Conservation (phyloP, 2,888 invertebrate genomes). For the Sceliomorpha sp. region DNA sequence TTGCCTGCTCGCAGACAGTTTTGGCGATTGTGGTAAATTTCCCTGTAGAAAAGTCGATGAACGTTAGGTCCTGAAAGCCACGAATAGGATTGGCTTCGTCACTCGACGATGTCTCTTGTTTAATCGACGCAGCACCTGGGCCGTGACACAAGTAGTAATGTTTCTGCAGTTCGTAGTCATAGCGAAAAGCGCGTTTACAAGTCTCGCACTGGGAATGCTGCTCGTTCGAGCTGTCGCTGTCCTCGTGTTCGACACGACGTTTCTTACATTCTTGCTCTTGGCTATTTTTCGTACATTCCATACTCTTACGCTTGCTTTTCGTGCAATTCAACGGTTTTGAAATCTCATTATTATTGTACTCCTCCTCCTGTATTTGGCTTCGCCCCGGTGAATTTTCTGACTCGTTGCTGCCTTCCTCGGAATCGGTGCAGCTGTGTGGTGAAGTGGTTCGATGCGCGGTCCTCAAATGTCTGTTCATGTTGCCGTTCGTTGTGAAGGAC, state of each 20-base stretch:
- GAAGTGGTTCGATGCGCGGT: slow-evolving; percentile 79
- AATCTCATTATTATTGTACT: slow-evolving; percentile 84
- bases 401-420: slow-evolving; percentile 71
- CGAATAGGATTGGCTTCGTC: slow-evolving; percentile 27
- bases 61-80: slow-evolving; percentile 87
- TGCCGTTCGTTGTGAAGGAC: slow-evolving; percentile 92
- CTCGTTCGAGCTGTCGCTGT: slow-evolving; percentile 82
- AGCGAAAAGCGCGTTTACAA: slow-evolving; percentile 86
- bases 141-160: slow-evolving; percentile 84
- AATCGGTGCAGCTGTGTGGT: slow-evolving; percentile 71
- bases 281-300: slow-evolving; percentile 59
- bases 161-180: slow-evolving; percentile 80
- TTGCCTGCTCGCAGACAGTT: slow-evolving; percentile 86
- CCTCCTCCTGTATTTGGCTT: slow-evolving; percentile 74
- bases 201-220: slow-evolving; percentile 87
- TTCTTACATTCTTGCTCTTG: slow-evolving; percentile 36
- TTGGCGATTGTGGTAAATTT: slow-evolving; percentile 91
- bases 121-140: too few species aligned
- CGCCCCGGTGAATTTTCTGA: slow-evolving; percentile 75
- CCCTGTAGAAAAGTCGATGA: slow-evolving; percentile 89
- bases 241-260: slow-evolving; percentile 74
- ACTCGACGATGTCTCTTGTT: slow-evolving; percentile 86
- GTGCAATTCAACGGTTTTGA: slow-evolving; percentile 64
- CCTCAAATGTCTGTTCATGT: slow-evolving; percentile 91
- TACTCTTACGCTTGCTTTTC: slow-evolving; percentile 64